These are phyloP conservation scores for Molossus molossus DNA, from an alignment of 2,797 vertebrate genomes.

Conservation along the genomic window DNA sequence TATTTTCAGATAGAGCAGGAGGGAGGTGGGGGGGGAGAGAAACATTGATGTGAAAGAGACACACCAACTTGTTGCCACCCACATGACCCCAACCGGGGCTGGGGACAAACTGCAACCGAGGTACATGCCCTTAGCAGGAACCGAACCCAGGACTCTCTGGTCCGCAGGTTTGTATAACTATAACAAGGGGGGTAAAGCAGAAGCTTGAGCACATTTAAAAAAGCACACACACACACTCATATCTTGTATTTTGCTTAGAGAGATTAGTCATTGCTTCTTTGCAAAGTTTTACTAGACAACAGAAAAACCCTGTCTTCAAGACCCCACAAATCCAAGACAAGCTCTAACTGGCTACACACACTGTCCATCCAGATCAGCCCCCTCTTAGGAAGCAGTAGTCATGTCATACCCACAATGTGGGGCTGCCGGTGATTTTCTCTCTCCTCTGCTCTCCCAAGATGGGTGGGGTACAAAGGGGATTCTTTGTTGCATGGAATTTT, in stretches of 20 bases:
- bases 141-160: too few species aligned
- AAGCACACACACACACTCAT: not conserved
- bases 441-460: not conserved
- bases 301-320: not conserved
- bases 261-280: not conserved
- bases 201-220: not conserved
- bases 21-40: too few species aligned
- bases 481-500: not conserved
- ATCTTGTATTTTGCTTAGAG: not conserved
- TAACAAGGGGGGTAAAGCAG: not conserved
- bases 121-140: too few species aligned
- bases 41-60: too few species aligned
- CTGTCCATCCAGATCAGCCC: not conserved
- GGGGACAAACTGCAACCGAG: too few species aligned
- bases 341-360: not conserved
- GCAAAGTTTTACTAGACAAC: not conserved
- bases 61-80: too few species aligned
- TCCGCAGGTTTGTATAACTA: not conserved
- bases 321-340: not conserved
- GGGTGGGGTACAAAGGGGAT: rapidly evolving
- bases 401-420: not conserved
- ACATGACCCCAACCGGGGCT: too few species aligned
- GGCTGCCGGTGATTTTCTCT: not conserved
- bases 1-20: too few species aligned
- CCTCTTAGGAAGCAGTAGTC: not conserved